Evolutionary conservation across 2,797 vertebrate species (phyloP).

Genomic region (Acipenser ruthenus): DNA sequence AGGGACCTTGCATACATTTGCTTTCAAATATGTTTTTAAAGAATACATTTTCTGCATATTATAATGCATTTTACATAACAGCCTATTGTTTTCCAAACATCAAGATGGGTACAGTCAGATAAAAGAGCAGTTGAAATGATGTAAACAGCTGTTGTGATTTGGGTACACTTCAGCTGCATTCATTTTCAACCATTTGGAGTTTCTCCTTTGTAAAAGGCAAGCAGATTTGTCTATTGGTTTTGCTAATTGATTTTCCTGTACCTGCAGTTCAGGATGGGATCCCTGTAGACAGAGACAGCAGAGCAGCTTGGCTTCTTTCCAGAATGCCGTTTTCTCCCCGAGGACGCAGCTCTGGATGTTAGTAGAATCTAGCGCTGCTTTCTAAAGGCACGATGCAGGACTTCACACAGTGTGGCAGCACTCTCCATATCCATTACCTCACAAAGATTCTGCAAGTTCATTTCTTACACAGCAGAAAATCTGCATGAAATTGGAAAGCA

Average conservation of each 20-base stretch:
- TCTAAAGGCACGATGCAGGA: neutral
- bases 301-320: neutral
- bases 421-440: neutral
- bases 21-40: too few relatives aligned
- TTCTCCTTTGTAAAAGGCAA: neutral
- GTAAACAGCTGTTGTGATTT: neutral
- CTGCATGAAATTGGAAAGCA: neutral
- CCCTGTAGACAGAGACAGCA: neutral
- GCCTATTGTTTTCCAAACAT: neutral
- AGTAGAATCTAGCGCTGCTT: neutral
- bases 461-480: neutral
- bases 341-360: neutral
- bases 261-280: neutral
- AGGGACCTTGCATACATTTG: too few relatives aligned
- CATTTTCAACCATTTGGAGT: neutral
- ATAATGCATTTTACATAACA: neutral
- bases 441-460: neutral
- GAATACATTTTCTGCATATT: neutral
- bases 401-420: neutral
- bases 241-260: neutral
- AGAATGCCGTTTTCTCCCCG: neutral
- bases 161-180: neutral
- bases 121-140: neutral
- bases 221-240: neutral
- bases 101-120: neutral